Evolutionary conservation across 1,140 invertebrate species (phyloP).

Genomic region (Leptinotarsa undecemlineata): DNA sequence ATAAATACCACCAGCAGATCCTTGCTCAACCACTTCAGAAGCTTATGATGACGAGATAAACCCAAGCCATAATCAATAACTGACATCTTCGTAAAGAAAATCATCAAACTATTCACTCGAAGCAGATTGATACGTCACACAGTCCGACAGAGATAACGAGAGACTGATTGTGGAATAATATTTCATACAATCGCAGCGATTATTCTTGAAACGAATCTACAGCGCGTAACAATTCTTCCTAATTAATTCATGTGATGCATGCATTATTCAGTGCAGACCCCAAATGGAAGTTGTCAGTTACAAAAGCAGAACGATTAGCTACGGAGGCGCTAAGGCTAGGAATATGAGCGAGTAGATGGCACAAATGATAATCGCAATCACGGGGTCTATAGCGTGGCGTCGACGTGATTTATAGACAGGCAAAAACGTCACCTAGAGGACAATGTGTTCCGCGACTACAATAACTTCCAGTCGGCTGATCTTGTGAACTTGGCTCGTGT

Average conservation of each 20-base stretch:
- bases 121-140: constrained; percentile 4
- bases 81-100: neutral
- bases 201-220: constrained; percentile 3
- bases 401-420: constrained; percentile 46
- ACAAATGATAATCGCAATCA: constrained; percentile 49
- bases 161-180: neutral
- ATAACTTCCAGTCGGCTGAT: constrained; percentile 42
- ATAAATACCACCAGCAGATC: no score
- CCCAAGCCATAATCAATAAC: constrained; percentile 4
- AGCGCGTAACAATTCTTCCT: neutral
- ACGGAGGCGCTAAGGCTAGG: constrained; percentile 15
- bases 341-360: constrained; percentile 16
- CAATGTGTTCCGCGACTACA: constrained; percentile 46
- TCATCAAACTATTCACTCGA: neutral
- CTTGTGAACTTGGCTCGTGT: constrained; percentile 22
- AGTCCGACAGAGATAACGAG: neutral
- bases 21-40: no score
- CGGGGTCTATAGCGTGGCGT: constrained; percentile 45
- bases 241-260: constrained; percentile 8
- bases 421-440: constrained; percentile 41
- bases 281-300: constrained; percentile 22
- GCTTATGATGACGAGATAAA: no score
- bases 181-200: neutral
- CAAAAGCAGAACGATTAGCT: constrained; percentile 23
- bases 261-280: constrained; percentile 10